Evolutionary conservation across 2,113 vertebrate genomes (phyloP).

Genomic region (Cynocephalus volans): DNA sequence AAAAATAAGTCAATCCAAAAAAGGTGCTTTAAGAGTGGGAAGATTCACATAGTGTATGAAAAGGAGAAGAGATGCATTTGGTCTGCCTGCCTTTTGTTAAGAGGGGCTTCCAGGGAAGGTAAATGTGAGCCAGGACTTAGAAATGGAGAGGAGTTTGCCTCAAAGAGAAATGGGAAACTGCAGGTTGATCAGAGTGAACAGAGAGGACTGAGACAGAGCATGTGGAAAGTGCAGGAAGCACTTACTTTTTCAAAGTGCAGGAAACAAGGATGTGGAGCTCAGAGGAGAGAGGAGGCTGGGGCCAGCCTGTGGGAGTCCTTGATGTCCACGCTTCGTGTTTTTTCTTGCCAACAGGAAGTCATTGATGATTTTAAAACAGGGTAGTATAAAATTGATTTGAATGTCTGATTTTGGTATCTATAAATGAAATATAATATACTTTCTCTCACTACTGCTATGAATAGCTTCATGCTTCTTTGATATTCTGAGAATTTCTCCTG

Average conservation of each 20-base stretch:
- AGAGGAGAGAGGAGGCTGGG: not conserved
- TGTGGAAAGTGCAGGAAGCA: not conserved
- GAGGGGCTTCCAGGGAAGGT: not conserved
- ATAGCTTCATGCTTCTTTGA: not conserved
- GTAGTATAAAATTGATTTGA: not conserved
- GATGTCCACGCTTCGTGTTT: not conserved
- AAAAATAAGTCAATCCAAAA: not conserved
- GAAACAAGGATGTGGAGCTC: not conserved
- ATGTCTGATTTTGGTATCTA: not conserved
- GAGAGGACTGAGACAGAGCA: not conserved
- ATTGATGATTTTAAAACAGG: not conserved
- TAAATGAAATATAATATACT: not conserved
- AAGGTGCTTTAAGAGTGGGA: not conserved
- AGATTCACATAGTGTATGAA: not conserved
- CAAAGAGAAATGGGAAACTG: not conserved
- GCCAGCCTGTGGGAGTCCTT: not conserved
- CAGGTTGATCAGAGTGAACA: not conserved
- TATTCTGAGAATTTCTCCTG: not conserved
- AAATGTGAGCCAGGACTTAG: not conserved
- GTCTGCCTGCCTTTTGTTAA: not conserved
- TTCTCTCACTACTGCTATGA: not conserved
- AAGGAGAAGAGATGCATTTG: not conserved
- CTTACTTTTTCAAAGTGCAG: not conserved
- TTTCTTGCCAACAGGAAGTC: not conserved
- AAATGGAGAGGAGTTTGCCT: not conserved